These are phyloP conservation scores for Euthynnus affinis DNA, from an alignment of 2,797 vertebrate species.

Conservation along the genomic window DNA sequence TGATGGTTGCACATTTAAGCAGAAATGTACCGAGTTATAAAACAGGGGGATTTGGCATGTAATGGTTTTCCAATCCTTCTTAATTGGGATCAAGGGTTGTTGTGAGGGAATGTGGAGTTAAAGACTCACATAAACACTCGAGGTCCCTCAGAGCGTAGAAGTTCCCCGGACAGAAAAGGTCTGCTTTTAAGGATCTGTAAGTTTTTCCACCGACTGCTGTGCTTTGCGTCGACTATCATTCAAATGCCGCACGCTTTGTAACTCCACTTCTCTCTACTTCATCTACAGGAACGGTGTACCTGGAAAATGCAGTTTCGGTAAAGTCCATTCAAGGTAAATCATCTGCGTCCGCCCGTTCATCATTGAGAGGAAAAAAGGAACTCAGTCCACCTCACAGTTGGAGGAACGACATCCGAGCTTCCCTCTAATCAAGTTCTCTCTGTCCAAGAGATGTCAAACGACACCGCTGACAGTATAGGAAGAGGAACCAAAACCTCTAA, in stretches of 20 bases:
- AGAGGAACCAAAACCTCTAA: conserved; percentile 80
- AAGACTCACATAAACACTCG: conserved; percentile 45
- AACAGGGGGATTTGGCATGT: conserved; percentile 62
- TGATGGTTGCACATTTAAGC: conserved; percentile 29
- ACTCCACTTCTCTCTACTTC: conserved; percentile 42
- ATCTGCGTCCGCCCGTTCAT: not conserved
- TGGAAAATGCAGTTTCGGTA: conserved; percentile 50
- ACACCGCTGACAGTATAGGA: conserved; percentile 80
- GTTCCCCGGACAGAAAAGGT: conserved; percentile 42
- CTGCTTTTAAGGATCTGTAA: conserved; percentile 16
- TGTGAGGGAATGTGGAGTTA: conserved; percentile 47
- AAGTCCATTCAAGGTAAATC: conserved; percentile 40
- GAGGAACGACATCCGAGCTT: conserved; percentile 57
- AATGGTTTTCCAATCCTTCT: conserved; percentile 71
- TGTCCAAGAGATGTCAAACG: conserved; percentile 87
- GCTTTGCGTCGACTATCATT: conserved; percentile 44
- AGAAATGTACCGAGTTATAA: conserved; percentile 47
- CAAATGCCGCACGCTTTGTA: conserved; percentile 36
- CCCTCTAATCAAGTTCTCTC: conserved; percentile 54
- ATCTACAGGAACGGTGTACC: conserved; percentile 45
- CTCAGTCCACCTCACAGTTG: conserved; percentile 14
- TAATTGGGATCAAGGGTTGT: conserved; percentile 75
- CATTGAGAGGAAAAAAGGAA: conserved; percentile 68
- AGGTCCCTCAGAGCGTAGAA: conserved; percentile 42
- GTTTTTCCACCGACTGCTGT: conserved; percentile 13